Evolutionary conservation across 2,888 invertebrate species (phyloP).

Genomic region (Patella caerulea): DNA sequence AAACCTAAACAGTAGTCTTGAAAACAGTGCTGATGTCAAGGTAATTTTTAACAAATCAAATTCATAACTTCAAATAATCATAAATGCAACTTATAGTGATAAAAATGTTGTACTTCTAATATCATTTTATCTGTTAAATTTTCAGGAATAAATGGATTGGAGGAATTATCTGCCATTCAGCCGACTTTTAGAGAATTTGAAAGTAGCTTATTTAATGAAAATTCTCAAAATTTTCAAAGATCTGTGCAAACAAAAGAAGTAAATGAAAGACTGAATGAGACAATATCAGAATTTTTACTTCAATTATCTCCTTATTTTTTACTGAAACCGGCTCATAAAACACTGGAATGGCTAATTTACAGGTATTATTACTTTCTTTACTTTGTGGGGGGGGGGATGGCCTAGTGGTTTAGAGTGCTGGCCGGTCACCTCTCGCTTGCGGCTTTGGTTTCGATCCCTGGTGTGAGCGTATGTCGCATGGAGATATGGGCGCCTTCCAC

Average conservation of each 20-base stretch:
- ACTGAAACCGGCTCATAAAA: constrained; percentile 87
- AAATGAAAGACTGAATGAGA: constrained; percentile 83
- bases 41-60: too few species aligned
- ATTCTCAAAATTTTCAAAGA: constrained; percentile 85
- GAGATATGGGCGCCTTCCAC: too few species aligned
- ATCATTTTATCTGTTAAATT: constrained; percentile 13
- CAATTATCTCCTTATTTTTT: constrained; percentile 89
- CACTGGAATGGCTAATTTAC: constrained; percentile 94
- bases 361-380: constrained; percentile 69
- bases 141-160: constrained; percentile 83
- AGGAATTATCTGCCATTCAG: constrained; percentile 84
- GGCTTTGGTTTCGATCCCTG: too few species aligned
- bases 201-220: constrained; percentile 82
- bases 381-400: too few species aligned
- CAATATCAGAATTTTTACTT: constrained; percentile 84
- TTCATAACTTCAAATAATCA: too few species aligned
- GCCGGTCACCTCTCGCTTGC: too few species aligned
- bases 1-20: too few species aligned
- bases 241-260: constrained; percentile 81
- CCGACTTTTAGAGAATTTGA: constrained; percentile 82
- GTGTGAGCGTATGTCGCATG: too few species aligned
- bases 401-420: too few species aligned
- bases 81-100: too few species aligned
- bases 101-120: too few species aligned
- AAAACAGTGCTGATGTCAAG: too few species aligned